phyloP scores from a whole-genome alignment of 2,797 vertebrate genomes.

The Hippocampus kuda region DNA sequence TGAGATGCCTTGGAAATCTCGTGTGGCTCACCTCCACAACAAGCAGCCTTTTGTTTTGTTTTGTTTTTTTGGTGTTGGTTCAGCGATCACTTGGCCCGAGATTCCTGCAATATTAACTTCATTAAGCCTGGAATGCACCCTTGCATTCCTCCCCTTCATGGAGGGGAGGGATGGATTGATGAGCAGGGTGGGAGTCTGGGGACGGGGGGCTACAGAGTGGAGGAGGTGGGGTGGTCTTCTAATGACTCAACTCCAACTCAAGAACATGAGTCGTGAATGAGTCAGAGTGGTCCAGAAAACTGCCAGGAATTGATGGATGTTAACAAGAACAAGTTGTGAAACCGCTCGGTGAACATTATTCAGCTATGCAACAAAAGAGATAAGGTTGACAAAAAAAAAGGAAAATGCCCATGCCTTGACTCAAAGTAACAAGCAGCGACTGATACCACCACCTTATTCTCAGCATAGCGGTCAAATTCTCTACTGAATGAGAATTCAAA shows the following conservation, averaged over 20 bases:
- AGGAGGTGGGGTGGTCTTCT: constrained; percentile 13
- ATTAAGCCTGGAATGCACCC: constrained; percentile 80
- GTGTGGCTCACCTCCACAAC: constrained; percentile 60
- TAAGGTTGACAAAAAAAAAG: constrained; percentile 4
- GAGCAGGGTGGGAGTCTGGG: constrained; percentile 35
- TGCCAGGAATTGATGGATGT: constrained; percentile 27
- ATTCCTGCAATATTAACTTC: constrained; percentile 83
- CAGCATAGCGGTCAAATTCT: not conserved
- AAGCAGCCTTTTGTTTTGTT: constrained; percentile 75
- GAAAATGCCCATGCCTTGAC: constrained; percentile 37
- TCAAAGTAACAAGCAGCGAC: constrained; percentile 24
- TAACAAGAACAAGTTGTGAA: constrained; percentile 36
- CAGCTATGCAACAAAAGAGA: constrained; percentile 20
- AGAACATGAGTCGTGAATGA: constrained; percentile 45
- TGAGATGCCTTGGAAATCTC: constrained; percentile 54
- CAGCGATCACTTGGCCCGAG: constrained; percentile 61
- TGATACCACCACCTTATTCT: constrained; percentile 11
- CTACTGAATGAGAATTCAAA: not conserved
- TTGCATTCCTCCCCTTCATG: constrained; percentile 68
- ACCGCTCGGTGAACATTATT: constrained; percentile 19
- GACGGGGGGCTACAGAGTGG: constrained; percentile 18
- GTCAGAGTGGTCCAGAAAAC: constrained; percentile 8
- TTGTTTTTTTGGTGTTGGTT: constrained; percentile 74
- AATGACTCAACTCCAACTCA: constrained; percentile 41
- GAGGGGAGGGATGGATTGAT: constrained; percentile 59